Conservation (phyloP, 2,888 invertebrate genomes). For the Harpagoxenus sublaevis region DNA sequence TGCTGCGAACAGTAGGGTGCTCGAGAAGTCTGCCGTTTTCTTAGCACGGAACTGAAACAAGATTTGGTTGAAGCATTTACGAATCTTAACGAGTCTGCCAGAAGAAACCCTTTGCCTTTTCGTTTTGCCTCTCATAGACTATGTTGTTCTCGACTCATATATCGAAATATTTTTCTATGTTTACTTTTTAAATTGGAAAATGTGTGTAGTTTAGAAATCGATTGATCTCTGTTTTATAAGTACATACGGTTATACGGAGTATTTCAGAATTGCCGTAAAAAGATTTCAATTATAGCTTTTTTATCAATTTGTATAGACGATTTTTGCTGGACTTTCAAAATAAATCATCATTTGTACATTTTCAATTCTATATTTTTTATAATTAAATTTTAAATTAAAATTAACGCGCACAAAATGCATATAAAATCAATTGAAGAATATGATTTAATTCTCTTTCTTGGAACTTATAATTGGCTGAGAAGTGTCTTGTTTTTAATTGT, state of each 20-base stretch:
- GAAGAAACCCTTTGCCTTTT: neutral
- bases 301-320: neutral
- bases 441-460: neutral
- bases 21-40: conserved; percentile 1
- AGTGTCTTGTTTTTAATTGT: neutral
- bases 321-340: neutral
- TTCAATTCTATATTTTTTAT: neutral
- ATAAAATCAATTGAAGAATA: neutral
- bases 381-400: neutral
- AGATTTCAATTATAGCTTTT: neutral
- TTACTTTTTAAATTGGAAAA: neutral
- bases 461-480: neutral
- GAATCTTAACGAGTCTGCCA: conserved; percentile 51
- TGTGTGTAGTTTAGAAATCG: neutral
- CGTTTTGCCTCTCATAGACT: neutral
- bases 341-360: neutral
- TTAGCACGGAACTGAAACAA: conserved; percentile 15
- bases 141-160: neutral
- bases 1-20: conserved; percentile 28
- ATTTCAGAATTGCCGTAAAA: neutral
- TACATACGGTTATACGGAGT: neutral
- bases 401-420: neutral
- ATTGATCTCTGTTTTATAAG: neutral
- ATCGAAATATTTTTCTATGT: neutral
- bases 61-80: conserved; percentile 44